Conservation (phyloP, 92 coral and sea anemone species). For the Paramuricea clavata region DNA sequence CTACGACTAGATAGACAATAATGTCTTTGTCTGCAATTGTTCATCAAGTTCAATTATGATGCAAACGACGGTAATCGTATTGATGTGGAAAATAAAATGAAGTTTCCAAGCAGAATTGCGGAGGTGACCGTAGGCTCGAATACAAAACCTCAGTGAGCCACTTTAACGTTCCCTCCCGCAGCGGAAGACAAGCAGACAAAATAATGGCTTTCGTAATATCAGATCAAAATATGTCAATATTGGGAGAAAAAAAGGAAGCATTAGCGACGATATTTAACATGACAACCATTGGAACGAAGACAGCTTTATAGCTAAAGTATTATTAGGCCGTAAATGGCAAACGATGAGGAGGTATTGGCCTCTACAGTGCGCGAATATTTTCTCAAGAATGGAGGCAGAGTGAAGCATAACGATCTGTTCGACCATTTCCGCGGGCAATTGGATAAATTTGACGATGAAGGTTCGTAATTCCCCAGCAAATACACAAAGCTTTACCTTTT, state of each 20-base stretch:
- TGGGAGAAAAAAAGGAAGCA: slow-evolving; percentile 1
- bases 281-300: slow-evolving; percentile 1
- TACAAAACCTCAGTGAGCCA: neutral
- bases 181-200: slow-evolving; percentile 3
- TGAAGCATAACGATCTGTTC: slow-evolving; percentile 87
- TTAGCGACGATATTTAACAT: slow-evolving; percentile 10
- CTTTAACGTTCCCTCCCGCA: slow-evolving; percentile 1
- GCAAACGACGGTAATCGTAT: no score
- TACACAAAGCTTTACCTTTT: neutral
- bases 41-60: no score
- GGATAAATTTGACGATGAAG: slow-evolving; percentile 88
- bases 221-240: slow-evolving; percentile 37
- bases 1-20: no score
- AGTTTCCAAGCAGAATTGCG: neutral
- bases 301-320: neutral
- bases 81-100: neutral
- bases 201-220: neutral
- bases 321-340: slow-evolving; percentile 22
- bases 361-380: slow-evolving; percentile 82
- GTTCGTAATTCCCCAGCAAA: slow-evolving; percentile 57
- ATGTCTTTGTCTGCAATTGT: no score
- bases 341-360: slow-evolving; percentile 14
- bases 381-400: slow-evolving; percentile 87
- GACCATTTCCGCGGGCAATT: slow-evolving; percentile 92
- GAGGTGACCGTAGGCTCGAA: neutral